Evolutionary conservation across 2,797 vertebrate genomes (phyloP).

Genomic region (Arctocebus calabarensis): DNA sequence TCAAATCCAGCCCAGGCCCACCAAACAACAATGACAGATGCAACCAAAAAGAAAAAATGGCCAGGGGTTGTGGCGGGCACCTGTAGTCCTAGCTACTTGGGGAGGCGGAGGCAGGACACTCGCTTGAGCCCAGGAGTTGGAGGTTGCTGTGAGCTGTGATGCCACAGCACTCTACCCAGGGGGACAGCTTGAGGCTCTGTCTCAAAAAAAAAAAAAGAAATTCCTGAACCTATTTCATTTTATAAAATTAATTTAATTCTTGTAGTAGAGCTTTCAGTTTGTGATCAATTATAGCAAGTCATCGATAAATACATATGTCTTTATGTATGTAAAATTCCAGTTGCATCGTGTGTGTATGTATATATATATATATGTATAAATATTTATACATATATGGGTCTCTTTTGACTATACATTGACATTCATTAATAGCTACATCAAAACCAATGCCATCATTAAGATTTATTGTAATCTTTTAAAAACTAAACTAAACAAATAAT

Average conservation of each 20-base stretch:
- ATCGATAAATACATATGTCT: background rate
- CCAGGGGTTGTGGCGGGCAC: too few relatives aligned
- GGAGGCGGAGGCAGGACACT: too few relatives aligned
- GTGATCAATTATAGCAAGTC: background rate
- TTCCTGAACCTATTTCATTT: background rate
- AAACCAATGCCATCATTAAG: background rate
- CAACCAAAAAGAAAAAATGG: too few relatives aligned
- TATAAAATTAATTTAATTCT: constrained; percentile 13
- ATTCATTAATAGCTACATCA: background rate
- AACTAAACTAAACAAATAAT: background rate
- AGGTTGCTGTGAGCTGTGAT: too few relatives aligned
- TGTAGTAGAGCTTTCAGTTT: background rate
- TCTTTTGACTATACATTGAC: background rate
- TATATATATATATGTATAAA: background rate
- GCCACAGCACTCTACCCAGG: too few relatives aligned
- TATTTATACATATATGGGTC: background rate
- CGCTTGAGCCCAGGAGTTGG: too few relatives aligned
- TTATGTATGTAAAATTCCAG: background rate
- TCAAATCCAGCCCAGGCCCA: too few relatives aligned
- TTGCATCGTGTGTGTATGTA: background rate
- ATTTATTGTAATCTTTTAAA: constrained; percentile 12
- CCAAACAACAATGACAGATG: too few relatives aligned
- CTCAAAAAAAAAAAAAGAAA: too few relatives aligned
- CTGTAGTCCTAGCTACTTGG: too few relatives aligned
- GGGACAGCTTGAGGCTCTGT: too few relatives aligned